phyloP scores from a whole-genome alignment of 2,797 vertebrate genomes.

The Pygocentrus nattereri region DNA sequence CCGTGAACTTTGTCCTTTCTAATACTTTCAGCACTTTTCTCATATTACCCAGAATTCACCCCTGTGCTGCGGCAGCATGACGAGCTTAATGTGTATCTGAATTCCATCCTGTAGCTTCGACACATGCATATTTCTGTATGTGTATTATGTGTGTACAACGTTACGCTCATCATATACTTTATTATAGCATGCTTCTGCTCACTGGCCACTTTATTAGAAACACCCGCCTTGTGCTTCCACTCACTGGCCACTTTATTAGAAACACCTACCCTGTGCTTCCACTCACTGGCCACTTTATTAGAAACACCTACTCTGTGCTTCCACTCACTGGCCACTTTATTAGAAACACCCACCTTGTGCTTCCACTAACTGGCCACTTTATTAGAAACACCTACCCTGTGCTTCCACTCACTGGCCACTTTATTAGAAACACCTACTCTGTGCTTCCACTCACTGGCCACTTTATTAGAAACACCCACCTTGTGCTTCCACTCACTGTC shows the following conservation, averaged over 20 bases:
- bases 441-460: no score
- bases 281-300: no score
- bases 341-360: no score
- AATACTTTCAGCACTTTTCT: constrained; percentile 75
- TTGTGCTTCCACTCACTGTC: no score
- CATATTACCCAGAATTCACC: constrained; percentile 74
- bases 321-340: no score
- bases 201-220: not conserved
- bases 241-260: not conserved
- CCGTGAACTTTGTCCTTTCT: constrained; percentile 31
- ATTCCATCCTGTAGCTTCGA: constrained; percentile 56
- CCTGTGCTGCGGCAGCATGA: constrained; percentile 61
- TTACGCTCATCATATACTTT: constrained; percentile 38
- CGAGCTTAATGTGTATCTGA: constrained; percentile 48
- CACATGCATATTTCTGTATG: constrained; percentile 61
- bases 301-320: no score
- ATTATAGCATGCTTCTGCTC: not conserved
- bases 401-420: no score
- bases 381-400: no score
- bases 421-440: no score
- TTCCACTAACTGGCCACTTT: no score
- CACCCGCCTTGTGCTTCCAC: not conserved
- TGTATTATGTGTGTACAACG: constrained; percentile 50
- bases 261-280: not conserved
- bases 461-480: no score